These are phyloP conservation scores for Nemoura dubitans DNA, from an alignment of 2,888 invertebrate species.

Conservation along the genomic window DNA sequence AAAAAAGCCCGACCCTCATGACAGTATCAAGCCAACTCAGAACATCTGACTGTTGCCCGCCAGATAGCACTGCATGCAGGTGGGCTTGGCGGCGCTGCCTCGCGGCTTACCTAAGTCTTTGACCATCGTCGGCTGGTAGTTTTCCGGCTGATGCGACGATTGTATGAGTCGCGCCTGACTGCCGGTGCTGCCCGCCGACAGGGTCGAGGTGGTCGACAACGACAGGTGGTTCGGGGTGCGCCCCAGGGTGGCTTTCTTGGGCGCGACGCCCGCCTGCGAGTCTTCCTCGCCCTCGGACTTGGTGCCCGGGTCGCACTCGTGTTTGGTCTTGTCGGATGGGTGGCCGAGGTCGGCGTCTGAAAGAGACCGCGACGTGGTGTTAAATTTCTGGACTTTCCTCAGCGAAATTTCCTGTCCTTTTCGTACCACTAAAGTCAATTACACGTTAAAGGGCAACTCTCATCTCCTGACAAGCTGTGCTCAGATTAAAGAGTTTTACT, in stretches of 20 bases:
- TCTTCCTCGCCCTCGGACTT: slow-evolving; percentile 90
- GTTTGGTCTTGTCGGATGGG: slow-evolving; percentile 55
- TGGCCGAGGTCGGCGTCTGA: slow-evolving; percentile 3
- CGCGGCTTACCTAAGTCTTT: slow-evolving; percentile 85
- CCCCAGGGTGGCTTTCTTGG: slow-evolving; percentile 72
- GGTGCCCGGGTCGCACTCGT: slow-evolving; percentile 70
- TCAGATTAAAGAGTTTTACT: too few species aligned
- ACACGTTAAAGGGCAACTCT: too few species aligned
- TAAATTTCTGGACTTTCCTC: too few species aligned
- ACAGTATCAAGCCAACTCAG: slow-evolving; percentile 42
- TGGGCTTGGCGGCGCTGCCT: slow-evolving; percentile 61
- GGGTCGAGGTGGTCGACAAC: slow-evolving; percentile 91
- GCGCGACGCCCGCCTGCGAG: slow-evolving; percentile 66
- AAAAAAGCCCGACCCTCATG: neutral
- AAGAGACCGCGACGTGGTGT: too few species aligned
- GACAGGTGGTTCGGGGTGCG: slow-evolving; percentile 94
- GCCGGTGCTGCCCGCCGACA: slow-evolving; percentile 93
- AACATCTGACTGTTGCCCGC: slow-evolving; percentile 64
- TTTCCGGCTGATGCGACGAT: slow-evolving; percentile 92
- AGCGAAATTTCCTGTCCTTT: too few species aligned
- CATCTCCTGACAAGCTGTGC: too few species aligned
- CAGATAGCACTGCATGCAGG: slow-evolving; percentile 78
- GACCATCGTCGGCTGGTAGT: slow-evolving; percentile 87
- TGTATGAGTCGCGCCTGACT: slow-evolving; percentile 93
- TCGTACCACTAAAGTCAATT: too few species aligned